Evolutionary conservation across 1,140 invertebrate genomes (phyloP).

Genomic region (Drosophila persimilis): DNA sequence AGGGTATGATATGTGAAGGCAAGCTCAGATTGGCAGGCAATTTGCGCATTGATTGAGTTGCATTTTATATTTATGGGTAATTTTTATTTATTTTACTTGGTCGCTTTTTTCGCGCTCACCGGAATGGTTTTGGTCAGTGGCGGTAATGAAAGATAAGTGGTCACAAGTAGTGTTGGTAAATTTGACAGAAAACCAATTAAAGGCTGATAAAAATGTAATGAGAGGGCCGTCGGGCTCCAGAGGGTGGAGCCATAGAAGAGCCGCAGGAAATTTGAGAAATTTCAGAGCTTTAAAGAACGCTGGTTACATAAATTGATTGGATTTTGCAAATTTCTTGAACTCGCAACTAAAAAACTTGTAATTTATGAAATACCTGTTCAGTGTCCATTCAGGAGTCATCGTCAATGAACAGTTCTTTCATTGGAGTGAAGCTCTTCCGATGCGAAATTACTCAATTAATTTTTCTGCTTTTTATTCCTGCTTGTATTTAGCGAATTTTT

Average conservation of each 20-base stretch:
- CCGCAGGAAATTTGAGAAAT: too few relatives aligned
- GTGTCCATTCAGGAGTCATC: too few relatives aligned
- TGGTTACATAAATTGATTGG: too few relatives aligned
- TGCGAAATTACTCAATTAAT: background rate
- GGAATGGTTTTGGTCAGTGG: conserved; percentile 25
- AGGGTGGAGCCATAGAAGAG: too few relatives aligned
- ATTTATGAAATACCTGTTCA: too few relatives aligned
- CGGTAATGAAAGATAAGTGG: conserved; percentile 45
- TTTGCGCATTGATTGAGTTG: conserved; percentile 65
- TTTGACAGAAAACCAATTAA: conserved; percentile 18
- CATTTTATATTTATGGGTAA: conserved; percentile 42
- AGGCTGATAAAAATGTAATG: conserved; percentile 1
- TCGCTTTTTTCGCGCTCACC: conserved; percentile 22
- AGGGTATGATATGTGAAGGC: background rate
- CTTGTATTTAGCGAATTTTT: too few relatives aligned
- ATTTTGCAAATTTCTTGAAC: too few relatives aligned
- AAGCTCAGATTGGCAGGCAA: conserved; percentile 42
- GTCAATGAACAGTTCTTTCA: too few relatives aligned
- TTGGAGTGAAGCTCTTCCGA: too few relatives aligned
- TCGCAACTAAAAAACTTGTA: too few relatives aligned
- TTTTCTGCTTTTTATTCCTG: background rate
- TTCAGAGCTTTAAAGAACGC: too few relatives aligned
- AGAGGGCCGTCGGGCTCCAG: too few relatives aligned
- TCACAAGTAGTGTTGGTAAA: conserved; percentile 17
- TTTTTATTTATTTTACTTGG: conserved; percentile 25